Conservation (phyloP, 92 coral and sea anemone species). For the Palythoa grandiflora region DNA sequence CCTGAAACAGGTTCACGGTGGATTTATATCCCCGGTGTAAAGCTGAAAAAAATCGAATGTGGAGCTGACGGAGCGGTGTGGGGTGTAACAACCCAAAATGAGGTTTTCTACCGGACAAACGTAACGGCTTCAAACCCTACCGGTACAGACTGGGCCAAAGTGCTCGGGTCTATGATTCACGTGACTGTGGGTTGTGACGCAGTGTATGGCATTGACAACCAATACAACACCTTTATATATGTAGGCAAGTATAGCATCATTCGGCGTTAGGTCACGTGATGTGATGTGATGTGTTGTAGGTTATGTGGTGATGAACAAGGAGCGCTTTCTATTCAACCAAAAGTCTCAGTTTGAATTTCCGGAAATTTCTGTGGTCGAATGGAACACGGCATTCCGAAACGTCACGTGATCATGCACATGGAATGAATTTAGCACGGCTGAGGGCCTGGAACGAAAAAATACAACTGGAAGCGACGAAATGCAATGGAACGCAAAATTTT, state of each 20-base stretch:
- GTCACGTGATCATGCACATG: too few relatives aligned
- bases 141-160: conserved; percentile 11
- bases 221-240: background rate
- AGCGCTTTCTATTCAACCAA: too few relatives aligned
- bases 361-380: too few relatives aligned
- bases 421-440: too few relatives aligned
- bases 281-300: background rate
- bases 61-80: conserved; percentile 21
- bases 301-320: too few relatives aligned
- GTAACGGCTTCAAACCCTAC: conserved; percentile 29
- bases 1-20: conserved; percentile 3
- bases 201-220: conserved; percentile 1
- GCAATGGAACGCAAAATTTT: too few relatives aligned
- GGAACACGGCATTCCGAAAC: too few relatives aligned
- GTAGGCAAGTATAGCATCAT: conserved; percentile 3
- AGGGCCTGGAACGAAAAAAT: too few relatives aligned
- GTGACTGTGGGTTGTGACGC: conserved; percentile 22
- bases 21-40: background rate
- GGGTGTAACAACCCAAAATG: background rate
- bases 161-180: conserved; percentile 7
- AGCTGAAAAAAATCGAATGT: conserved; percentile 5
- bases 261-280: background rate
- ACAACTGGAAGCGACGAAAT: too few relatives aligned
- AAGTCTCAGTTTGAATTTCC: too few relatives aligned
- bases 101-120: conserved; percentile 19